Base-by-base conservation (phyloP, 1,140 invertebrate species). In the Zaprionus tsacasi region DNA sequence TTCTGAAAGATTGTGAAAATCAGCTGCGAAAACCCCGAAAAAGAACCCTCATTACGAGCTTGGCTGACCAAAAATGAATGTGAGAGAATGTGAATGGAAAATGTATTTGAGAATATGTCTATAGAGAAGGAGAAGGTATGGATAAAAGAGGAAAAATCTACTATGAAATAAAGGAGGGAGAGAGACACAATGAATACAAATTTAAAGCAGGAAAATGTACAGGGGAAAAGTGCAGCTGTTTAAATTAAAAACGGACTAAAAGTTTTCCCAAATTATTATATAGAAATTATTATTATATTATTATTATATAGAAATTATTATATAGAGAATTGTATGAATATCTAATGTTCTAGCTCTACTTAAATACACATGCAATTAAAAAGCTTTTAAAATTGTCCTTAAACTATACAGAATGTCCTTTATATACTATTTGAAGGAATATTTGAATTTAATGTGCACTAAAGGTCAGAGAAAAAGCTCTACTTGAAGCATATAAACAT, bases 1-100 rank as follows among this genome's bases (percentile, higher is more conserved):
- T 70, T 86, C 67, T 58, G 12, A 58, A 25, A 21, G 15, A 2
- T 15, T 45, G 40, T 17, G 15, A 58, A 45, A 21, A 21, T 21
- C 21, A 21, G 43, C 8, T 48, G 52, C 60, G 43, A 38, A 70
- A 69, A 73, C 35, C 54, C 48, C 17, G 43, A 78, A 67, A 71
- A 64, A 71, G 74, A 81, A 81, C 70, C 70, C 72, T 86, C 79
- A 86, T 86, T 88, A 86, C 69, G 69, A 86, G 71, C 69, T 82
- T 56, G 82, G 82, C 76, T 69, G 72, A 87, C 76, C 82, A 74
- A 86, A 74, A 86, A 52, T 45, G 10, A 27, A 38, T 36, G 35
- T 8, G 30, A 55, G 13, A 36, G 13, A 36, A 50, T 59, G 13
- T 58, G 33, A 58, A 66, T 65, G 54, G 61, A 11, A 65, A 15